phyloP scores from a whole-genome alignment of 2,888 invertebrate genomes.

The Pristionchus entomophagus region DNA sequence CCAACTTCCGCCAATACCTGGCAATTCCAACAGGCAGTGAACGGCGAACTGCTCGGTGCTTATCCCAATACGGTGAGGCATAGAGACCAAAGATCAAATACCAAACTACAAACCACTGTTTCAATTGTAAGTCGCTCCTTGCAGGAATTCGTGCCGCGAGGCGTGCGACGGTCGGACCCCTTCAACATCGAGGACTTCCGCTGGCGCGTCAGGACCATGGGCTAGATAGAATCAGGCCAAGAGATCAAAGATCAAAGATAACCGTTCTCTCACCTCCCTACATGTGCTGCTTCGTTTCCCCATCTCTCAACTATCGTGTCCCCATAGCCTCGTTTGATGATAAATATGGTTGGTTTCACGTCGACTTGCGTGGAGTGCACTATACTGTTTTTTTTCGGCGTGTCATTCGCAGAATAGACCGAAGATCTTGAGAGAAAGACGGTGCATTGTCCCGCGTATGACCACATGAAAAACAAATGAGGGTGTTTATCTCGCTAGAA shows the following conservation, averaged over 20 bases:
- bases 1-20: conserved; percentile 17
- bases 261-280: background rate
- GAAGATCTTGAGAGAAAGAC: no score
- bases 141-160: conserved; percentile 27
- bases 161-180: conserved; percentile 7
- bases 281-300: no score
- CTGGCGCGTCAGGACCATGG: conserved; percentile 43
- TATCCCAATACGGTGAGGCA: background rate
- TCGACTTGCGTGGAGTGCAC: background rate
- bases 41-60: conserved; percentile 31
- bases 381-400: no score
- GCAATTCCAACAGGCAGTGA: background rate
- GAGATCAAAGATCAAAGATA: conserved; percentile 23
- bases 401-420: no score
- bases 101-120: background rate
- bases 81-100: background rate
- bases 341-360: background rate
- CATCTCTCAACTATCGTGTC: background rate
- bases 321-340: background rate
- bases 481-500: background rate
- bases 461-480: no score
- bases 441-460: no score
- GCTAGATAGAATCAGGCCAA: background rate
- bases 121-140: background rate
- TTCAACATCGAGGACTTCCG: conserved; percentile 48